Percentiles rank a stretch among this genome's conserved stretches.
phyloP scores from a whole-genome alignment of 2,113 vertebrate genomes.

The Myiagra hebetior region DNA sequence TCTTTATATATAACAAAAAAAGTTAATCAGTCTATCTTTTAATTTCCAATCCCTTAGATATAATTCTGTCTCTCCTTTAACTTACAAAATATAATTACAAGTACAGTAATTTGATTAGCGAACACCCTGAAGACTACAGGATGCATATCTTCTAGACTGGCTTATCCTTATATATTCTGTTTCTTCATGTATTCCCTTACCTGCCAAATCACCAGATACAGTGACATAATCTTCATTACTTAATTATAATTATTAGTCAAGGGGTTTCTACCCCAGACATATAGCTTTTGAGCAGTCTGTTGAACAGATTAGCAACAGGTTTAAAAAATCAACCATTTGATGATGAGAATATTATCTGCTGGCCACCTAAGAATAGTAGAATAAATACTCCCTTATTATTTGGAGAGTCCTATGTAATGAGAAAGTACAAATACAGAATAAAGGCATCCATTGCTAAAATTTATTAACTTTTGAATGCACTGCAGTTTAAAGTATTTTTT shows the following conservation, averaged over 20 bases:
- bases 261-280: background rate
- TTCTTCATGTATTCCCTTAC: slow-evolving; percentile 27
- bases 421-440: background rate
- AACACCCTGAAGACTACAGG: slow-evolving; percentile 15
- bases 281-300: background rate
- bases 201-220: slow-evolving; percentile 26
- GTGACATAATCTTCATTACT: slow-evolving; percentile 43
- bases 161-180: slow-evolving; percentile 27
- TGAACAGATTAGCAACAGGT: background rate
- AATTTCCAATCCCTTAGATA: background rate
- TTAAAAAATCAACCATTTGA: background rate
- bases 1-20: background rate
- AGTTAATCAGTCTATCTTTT: background rate
- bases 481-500: background rate
- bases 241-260: slow-evolving; percentile 47
- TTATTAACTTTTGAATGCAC: background rate
- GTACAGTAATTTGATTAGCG: slow-evolving; percentile 43
- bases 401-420: background rate
- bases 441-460: background rate
- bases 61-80: background rate
- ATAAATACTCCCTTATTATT: background rate
- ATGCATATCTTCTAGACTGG: slow-evolving; percentile 1
- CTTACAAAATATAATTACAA: slow-evolving; percentile 53
- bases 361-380: background rate
- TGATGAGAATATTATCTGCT: background rate